Evolutionary conservation across 2,797 vertebrate species (phyloP), one percentile per base, ranked within the genome.

Genomic region (Huso huso): DNA sequence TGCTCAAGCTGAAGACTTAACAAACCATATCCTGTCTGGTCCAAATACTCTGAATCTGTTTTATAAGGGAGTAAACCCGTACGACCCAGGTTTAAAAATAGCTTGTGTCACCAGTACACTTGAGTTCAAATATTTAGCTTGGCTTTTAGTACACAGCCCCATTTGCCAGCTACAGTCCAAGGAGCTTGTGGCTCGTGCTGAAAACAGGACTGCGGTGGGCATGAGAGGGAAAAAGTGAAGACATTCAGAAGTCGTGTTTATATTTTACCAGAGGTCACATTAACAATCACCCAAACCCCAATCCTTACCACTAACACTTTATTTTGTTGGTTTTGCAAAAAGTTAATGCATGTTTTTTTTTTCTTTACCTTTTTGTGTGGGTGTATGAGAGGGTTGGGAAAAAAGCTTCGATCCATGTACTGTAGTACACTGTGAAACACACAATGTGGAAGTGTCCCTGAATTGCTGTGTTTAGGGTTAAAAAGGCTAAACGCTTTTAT

Each of bases 191-290:
- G 71, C 73, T 65, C n/a, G 74, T 68, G 72, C 74, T 75, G 72
- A 79, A 81, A 79, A 77, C 76, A 77, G 77, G 77, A 77, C 74
- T 77, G 78, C 49, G 72, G 77, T 78, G 75, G 71, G 79, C 72
- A 78, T 73, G 74, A 70, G 49, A 72, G 37, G 37, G 37, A 73
- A 68, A 81, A 79, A 77, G 72, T 75, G 76, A 70, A 77, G 37
- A 5, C 37, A 76, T 79, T 84, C 72, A 72, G 72, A 78, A 79
- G 66, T 70, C 69, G 70, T 75, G 77, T 79, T 84, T 83, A 77
- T 81, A 55, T 84, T 84, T 84, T 82, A 79, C 80, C 79, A 79
- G 72, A 74, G 74, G 76, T 73, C 75, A 74, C 67, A 69, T 80
- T 81, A 83, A 75, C 74, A 66, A 77, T 73, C 73, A 68, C 70